Evolutionary conservation across 2,888 invertebrate species (phyloP).

Genomic region (Erannis defoliaria): DNA sequence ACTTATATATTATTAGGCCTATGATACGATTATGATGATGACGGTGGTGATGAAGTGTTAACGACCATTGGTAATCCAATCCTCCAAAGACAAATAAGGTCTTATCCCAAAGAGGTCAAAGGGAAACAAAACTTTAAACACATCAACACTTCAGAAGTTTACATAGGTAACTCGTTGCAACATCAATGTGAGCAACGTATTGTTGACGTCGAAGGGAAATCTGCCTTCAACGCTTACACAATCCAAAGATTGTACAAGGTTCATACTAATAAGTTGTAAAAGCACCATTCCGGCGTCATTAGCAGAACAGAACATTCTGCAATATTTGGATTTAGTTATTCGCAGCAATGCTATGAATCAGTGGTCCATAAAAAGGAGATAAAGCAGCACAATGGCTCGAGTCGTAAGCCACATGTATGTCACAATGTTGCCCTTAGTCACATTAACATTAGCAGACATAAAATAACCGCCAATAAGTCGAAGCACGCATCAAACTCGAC

Average conservation of each 20-base stretch:
- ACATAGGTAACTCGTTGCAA: conserved; percentile 68
- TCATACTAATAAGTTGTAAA: conserved; percentile 67
- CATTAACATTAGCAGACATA: conserved; percentile 83
- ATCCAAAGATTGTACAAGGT: conserved; percentile 70
- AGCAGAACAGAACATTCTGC: conserved; percentile 44
- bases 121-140: too few species aligned
- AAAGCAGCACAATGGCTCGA: conserved; percentile 49
- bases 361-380: conserved; percentile 43
- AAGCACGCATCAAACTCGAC: conserved; percentile 82
- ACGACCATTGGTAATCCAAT: too few species aligned
- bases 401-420: conserved; percentile 48
- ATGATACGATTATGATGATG: too few species aligned
- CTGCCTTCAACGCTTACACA: conserved; percentile 70
- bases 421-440: conserved; percentile 79
- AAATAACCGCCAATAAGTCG: conserved; percentile 85
- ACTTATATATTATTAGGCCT: too few species aligned
- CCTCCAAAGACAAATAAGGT: too few species aligned
- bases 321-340: conserved; percentile 45
- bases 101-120: too few species aligned
- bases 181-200: conserved; percentile 75
- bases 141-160: conserved; percentile 68
- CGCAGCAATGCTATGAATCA: conserved; percentile 39
- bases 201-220: conserved; percentile 80
- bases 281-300: conserved; percentile 56
- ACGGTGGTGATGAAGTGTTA: too few species aligned